Evolutionary conservation across 1,140 invertebrate species (phyloP), one percentile per base, ranked within the genome.

Genomic region (Harpegnathos saltator): DNA sequence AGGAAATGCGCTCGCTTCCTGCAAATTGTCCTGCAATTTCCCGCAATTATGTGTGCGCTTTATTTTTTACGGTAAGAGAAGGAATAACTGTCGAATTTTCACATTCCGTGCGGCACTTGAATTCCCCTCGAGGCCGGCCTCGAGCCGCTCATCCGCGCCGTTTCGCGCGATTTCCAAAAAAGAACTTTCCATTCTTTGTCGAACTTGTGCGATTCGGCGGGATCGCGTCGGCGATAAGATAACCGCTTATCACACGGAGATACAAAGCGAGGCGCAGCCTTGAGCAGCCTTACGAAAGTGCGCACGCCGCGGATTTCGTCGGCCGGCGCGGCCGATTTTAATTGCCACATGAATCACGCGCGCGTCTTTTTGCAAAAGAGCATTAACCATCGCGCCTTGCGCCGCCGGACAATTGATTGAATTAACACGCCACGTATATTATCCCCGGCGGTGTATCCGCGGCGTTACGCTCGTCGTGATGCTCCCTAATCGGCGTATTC

Each of bases 331-430:
- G 12, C 38, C 24, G n/a, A n/a, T 52, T 82, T 87, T 85, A 82
- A 87, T 62, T 69, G 61, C 29, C 26, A 22, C n/a, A 12, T 85
- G 87, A 87, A 83, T 88, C 86, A 88, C 75, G 66, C 66, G 65
- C 68, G 59, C n/a, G n/a, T n/a, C n/a, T n/a, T 81, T 88, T 85
- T 87, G 82, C 71, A 85, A 87, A 84, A 85, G 78, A 15, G 48
- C 63, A 74, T 69, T 85, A 81, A 59, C 59, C 12, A 69, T 22
- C 58, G 11, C 22, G 48, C 9, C 52, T 4, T 19, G 14, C 2
- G 3, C 44, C n/a, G 19, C 3, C 11, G 14, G 15, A 33, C 0
- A 17, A 22, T 14, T 44, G n/a, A 69, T 80, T 48, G 26, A 59
- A 48, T 71, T 69, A 80, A 80, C 58, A 44, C 19, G 50, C 22